Conservation (phyloP, 2,113 vertebrate species). For the Nansenia antarctica region DNA sequence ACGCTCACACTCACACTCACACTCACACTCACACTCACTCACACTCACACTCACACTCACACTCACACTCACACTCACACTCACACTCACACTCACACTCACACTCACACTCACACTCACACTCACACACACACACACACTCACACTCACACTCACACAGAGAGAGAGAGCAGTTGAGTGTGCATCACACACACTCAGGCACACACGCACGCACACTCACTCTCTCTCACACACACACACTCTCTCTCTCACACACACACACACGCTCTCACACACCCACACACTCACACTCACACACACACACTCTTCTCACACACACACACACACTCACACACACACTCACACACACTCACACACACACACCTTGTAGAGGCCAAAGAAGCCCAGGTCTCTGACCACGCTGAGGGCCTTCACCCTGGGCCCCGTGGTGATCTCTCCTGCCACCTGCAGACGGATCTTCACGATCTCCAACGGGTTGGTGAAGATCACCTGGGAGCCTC, state of each 20-base stretch:
- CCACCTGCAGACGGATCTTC: conserved; percentile 97
- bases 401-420: conserved; percentile 91
- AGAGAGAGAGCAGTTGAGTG: too few species aligned
- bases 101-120: too few species aligned
- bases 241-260: too few species aligned
- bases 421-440: conserved; percentile 96
- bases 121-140: too few species aligned
- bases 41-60: too few species aligned
- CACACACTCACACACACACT: conserved; percentile 17
- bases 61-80: too few species aligned
- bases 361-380: conserved; percentile 99
- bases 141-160: too few species aligned
- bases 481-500: conserved; percentile 97
- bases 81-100: too few species aligned
- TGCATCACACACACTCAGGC: too few species aligned
- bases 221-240: too few species aligned
- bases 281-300: conserved; percentile 14
- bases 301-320: conserved; percentile 77
- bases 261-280: conserved; percentile 97
- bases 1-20: not conserved
- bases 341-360: conserved; percentile 20
- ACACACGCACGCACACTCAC: too few species aligned
- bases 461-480: conserved; percentile 99
- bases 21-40: too few species aligned
- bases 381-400: conserved; percentile 90